phyloP scores from a whole-genome alignment of 2,797 vertebrate species.

The Lutjanus argentimaculatus region DNA sequence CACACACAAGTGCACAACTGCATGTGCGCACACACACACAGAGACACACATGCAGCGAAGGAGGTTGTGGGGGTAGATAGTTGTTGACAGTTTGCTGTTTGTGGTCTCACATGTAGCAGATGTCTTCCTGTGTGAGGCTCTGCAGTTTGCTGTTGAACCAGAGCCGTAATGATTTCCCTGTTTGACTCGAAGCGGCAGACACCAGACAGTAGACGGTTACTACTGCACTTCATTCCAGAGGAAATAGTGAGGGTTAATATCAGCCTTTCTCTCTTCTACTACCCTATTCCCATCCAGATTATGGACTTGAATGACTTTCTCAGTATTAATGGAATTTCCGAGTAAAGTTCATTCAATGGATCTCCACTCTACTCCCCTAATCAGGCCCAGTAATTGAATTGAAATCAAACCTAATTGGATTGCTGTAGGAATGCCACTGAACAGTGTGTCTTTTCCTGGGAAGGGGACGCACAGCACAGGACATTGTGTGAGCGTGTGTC shows the following conservation, averaged over 20 bases:
- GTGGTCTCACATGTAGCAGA: constrained; percentile 76
- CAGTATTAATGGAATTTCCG: constrained; percentile 79
- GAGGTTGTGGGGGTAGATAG: constrained; percentile 66
- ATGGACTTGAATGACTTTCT: constrained; percentile 72
- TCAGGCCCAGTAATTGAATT: constrained; percentile 79
- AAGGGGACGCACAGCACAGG: constrained; percentile 58
- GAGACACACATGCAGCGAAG: constrained; percentile 10
- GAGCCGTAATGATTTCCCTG: constrained; percentile 56
- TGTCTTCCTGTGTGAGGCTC: constrained; percentile 81
- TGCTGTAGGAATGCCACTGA: constrained; percentile 79
- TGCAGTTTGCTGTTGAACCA: constrained; percentile 69
- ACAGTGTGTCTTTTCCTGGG: constrained; percentile 72
- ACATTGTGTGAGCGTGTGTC: constrained; percentile 36
- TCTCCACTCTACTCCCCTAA: constrained; percentile 74
- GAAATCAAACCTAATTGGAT: constrained; percentile 85
- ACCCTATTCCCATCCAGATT: constrained; percentile 61
- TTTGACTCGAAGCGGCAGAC: constrained; percentile 51
- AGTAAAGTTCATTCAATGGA: constrained; percentile 81
- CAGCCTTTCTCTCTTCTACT: constrained; percentile 28
- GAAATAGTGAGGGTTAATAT: constrained; percentile 50
- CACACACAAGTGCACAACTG: constrained; percentile 18
- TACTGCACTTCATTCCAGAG: constrained; percentile 50
- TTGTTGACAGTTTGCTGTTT: constrained; percentile 84
- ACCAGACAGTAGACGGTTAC: constrained; percentile 38
- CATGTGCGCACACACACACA: constrained; percentile 15